Evolutionary conservation across 2,113 vertebrate genomes (phyloP), one percentile per base, ranked within the genome.

Genomic region (Orientallactaga bullata): DNA sequence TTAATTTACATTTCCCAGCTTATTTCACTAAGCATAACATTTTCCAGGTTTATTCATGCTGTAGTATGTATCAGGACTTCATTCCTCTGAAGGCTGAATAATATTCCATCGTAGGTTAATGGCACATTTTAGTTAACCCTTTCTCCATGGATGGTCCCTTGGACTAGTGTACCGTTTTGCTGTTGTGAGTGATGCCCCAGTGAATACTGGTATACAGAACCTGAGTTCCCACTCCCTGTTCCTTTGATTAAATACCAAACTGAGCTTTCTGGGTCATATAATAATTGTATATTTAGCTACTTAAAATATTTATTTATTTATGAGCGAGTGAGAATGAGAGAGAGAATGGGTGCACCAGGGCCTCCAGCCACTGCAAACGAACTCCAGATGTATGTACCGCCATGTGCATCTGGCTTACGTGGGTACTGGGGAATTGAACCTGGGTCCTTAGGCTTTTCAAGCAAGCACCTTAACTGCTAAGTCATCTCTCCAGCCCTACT

Each of bases 1-100:
- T 89, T 77, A 85, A 66, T 89, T 80, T 81, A 47, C 17, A 91
- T 89, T 88, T 88, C 60, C 35, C 11, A 69, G 9, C 32, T 87
- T 66, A 72, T 55, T 90, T 95, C 28, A 90, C 35, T 35, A 83
- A 90, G 18, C 42, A 65, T 7, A 51, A 12, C 24, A 10, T 91
- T 90, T 90, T 91, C 2, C 37, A 51, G 58, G 30, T 88, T 88
- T 32, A 83, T 88, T 32, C 2, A 8, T 37, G 7, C 26, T 72
- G 4, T 39, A 47, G 18, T 24, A 79, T n/a, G 4, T 51, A 51
- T 79, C 18, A 79, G 30, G 82, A 90, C 65, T 80, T 77, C 55
- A 65, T 77, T 83, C 26, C 13, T 80, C 66, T 90, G 35, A 63
- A 55, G 17, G 39, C 18, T 35, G 69, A 58, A 76, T 86, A 78